These are phyloP conservation scores for Lumbricus terrestris DNA, from an alignment of 2,888 invertebrate genomes.

Conservation along the genomic window DNA sequence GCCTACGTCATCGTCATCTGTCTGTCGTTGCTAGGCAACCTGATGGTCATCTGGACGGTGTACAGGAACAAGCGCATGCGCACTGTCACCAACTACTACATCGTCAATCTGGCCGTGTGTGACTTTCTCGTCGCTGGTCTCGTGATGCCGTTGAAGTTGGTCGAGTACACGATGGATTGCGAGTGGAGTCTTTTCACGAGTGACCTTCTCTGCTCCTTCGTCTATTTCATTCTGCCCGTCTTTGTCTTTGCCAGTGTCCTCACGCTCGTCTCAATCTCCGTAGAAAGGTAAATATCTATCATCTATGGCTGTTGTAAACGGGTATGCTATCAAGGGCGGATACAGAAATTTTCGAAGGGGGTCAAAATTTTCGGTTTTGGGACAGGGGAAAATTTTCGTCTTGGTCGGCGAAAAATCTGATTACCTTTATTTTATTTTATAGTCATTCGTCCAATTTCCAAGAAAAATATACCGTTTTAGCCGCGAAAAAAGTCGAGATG, in stretches of 20 bases:
- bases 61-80: slow-evolving; percentile 60
- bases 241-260: slow-evolving; percentile 61
- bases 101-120: slow-evolving; percentile 60
- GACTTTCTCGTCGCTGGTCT: slow-evolving; percentile 60
- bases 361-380: no score
- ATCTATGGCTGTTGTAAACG: not conserved
- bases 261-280: slow-evolving; percentile 60
- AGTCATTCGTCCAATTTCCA: no score
- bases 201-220: slow-evolving; percentile 56
- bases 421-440: no score
- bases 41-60: slow-evolving; percentile 59
- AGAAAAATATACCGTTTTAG: no score
- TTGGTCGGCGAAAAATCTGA: no score
- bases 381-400: no score
- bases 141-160: slow-evolving; percentile 60
- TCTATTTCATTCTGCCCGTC: slow-evolving; percentile 59
- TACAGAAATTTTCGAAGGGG: no score
- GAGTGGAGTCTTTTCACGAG: slow-evolving; percentile 55
- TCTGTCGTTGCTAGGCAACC: slow-evolving; percentile 58
- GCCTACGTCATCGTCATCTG: slow-evolving; percentile 55
- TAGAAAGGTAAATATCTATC: slow-evolving; percentile 58
- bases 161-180: slow-evolving; percentile 60
- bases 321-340: no score
- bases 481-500: no score
- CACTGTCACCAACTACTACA: slow-evolving; percentile 61